A percentile compares a stretch with the other conserved stretches of the same genome.
Conservation (phyloP, 1,140 invertebrate species). For the Cherax destructor region DNA sequence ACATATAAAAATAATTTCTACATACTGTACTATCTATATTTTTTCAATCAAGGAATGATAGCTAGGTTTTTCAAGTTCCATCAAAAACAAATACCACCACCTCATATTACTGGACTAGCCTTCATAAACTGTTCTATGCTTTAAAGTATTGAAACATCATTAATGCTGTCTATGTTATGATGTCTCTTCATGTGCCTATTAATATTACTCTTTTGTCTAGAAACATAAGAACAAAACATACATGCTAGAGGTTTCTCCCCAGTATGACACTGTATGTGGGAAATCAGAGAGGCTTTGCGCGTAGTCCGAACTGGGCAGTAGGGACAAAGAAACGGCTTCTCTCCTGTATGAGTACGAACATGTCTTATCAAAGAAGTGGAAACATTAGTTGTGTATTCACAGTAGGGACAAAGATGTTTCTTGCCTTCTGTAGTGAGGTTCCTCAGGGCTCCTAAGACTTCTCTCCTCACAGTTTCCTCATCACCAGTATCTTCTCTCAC, state of each 20-base stretch:
- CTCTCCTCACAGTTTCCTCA: conserved; percentile 17
- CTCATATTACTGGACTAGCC: too few species aligned
- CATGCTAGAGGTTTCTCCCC: conserved; percentile 41
- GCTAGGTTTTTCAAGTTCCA: too few species aligned
- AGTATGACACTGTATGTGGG: conserved; percentile 38
- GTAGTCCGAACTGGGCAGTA: conserved; percentile 22
- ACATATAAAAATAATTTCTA: too few species aligned
- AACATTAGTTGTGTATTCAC: conserved; percentile 18
- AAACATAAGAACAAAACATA: conserved; percentile 7
- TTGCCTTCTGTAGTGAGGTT: conserved; percentile 16
- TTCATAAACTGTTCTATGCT: neutral
- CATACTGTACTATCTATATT: too few species aligned
- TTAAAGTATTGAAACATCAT: neutral
- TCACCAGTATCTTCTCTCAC: conserved; percentile 28
- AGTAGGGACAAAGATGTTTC: conserved; percentile 31
- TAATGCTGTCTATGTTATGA: neutral
- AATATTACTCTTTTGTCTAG: conserved; percentile 45
- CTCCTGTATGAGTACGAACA: conserved; percentile 36
- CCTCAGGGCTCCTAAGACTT: conserved; percentile 13
- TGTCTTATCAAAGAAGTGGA: conserved; percentile 15
- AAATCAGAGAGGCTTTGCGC: conserved; percentile 17
- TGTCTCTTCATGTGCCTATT: conserved; percentile 37
- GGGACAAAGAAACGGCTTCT: conserved; percentile 36
- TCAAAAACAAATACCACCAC: too few species aligned
- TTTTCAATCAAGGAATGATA: too few species aligned